Evolutionary conservation across 2,888 invertebrate species (phyloP).

Genomic region (Acrobasis suavella): DNA sequence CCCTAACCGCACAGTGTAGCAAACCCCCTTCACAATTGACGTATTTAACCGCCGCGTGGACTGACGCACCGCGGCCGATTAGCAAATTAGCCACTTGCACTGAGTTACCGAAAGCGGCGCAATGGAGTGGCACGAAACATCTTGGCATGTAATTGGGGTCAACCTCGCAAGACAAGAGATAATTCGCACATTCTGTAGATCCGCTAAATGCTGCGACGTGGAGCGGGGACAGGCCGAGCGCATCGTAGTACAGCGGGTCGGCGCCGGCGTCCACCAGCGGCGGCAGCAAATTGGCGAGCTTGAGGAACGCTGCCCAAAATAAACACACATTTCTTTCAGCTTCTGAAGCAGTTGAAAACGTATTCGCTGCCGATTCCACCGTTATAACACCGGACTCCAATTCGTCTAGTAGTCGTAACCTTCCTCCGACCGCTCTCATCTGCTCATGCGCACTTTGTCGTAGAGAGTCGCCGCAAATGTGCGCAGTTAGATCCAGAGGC

Average conservation of each 20-base stretch:
- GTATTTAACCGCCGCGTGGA: conserved; percentile 85
- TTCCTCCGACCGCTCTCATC: conserved; percentile 86
- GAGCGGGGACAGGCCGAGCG: conserved; percentile 88
- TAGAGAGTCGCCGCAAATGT: conserved; percentile 88
- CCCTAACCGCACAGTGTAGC: conserved; percentile 92
- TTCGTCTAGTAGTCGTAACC: conserved; percentile 87
- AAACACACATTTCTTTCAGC: conserved; percentile 87
- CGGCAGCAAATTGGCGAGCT: conserved; percentile 85
- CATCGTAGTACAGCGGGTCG: conserved; percentile 86
- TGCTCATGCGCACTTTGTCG: conserved; percentile 89
- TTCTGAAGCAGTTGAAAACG: conserved; percentile 82
- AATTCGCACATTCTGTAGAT: conserved; percentile 86
- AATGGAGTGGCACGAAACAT: conserved; percentile 92
- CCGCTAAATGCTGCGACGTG: conserved; percentile 91
- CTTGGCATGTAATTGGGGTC: conserved; percentile 87
- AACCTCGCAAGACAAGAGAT: conserved; percentile 85
- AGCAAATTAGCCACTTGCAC: conserved; percentile 90
- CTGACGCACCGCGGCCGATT: conserved; percentile 86
- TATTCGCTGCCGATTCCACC: conserved; percentile 77
- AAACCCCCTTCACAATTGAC: conserved; percentile 88
- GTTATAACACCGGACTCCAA: conserved; percentile 86
- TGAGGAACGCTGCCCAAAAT: conserved; percentile 89
- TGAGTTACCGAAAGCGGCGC: conserved; percentile 94
- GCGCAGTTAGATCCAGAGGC: conserved; percentile 86
- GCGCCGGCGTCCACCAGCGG: conserved; percentile 86